phyloP scores from a whole-genome alignment of 2,113 vertebrate genomes.

The Heterocephalus glaber region DNA sequence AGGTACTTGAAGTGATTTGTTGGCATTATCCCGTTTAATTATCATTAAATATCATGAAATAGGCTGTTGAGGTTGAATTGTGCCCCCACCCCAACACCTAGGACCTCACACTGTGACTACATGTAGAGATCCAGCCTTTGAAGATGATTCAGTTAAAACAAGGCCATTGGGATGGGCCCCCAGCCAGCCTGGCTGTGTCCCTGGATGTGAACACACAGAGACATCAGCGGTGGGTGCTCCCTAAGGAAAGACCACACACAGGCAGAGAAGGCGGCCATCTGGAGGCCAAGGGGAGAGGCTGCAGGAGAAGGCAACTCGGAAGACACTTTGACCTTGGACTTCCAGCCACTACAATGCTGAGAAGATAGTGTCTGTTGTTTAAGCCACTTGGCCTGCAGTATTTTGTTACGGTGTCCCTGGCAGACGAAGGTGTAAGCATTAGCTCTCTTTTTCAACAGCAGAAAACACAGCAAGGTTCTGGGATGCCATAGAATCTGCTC shows the following conservation, averaged over 20 bases:
- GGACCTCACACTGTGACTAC: not conserved
- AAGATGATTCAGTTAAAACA: not conserved
- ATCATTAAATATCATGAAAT: not conserved
- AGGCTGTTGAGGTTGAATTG: not conserved
- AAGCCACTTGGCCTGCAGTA: not conserved
- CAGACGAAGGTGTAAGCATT: not conserved
- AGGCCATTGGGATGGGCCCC: not conserved
- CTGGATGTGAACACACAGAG: not conserved
- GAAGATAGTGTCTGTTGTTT: not conserved
- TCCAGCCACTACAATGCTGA: not conserved
- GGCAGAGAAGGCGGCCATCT: not conserved
- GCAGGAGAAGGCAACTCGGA: not conserved
- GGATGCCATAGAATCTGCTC: not conserved
- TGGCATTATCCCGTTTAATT: not conserved
- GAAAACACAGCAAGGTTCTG: not conserved
- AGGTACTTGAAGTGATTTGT: not conserved
- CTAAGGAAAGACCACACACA: not conserved
- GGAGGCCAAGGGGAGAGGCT: not conserved
- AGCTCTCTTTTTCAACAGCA: not conserved
- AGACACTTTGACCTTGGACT: not conserved
- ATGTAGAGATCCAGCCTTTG: not conserved
- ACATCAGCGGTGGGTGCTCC: not conserved
- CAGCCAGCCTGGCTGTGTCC: not conserved
- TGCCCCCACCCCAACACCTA: not conserved
- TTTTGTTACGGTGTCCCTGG: not conserved